Percentiles rank a stretch among this genome's conserved stretches.
Evolutionary conservation across 2,797 vertebrate species (phyloP).

Genomic region (Danio kyathit): DNA sequence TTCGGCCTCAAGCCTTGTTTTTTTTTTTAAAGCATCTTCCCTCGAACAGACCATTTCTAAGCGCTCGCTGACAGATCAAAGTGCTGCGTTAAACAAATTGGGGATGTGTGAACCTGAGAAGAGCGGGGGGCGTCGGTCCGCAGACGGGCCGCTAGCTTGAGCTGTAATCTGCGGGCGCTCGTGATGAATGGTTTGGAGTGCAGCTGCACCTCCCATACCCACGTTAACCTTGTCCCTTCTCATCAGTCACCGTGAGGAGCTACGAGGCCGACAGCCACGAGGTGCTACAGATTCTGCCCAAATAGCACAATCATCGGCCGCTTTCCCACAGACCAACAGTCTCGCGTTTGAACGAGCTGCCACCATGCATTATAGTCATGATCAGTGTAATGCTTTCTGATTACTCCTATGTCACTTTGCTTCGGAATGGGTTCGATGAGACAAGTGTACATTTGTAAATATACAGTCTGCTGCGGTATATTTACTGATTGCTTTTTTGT

Average conservation of each 20-base stretch:
- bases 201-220: slow-evolving; percentile 67
- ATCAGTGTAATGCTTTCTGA: slow-evolving; percentile 65
- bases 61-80: slow-evolving; percentile 56
- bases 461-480: slow-evolving; percentile 62
- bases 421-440: slow-evolving; percentile 55
- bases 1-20: background rate
- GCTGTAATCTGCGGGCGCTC: slow-evolving; percentile 46
- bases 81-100: slow-evolving; percentile 59
- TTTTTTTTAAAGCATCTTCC: slow-evolving; percentile 34
- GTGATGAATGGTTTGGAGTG: slow-evolving; percentile 68
- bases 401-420: slow-evolving; percentile 55
- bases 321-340: background rate
- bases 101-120: slow-evolving; percentile 35
- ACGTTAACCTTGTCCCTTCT: slow-evolving; percentile 77
- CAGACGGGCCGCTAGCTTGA: slow-evolving; percentile 32
- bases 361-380: slow-evolving; percentile 60
- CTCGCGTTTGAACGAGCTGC: slow-evolving; percentile 33
- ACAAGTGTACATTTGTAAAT: slow-evolving; percentile 64
- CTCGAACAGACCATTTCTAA: slow-evolving; percentile 34
- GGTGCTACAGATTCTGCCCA: slow-evolving; percentile 58
- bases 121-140: slow-evolving; percentile 8
- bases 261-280: slow-evolving; percentile 54
- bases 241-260: slow-evolving; percentile 72
- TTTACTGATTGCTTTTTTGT: slow-evolving; percentile 61
- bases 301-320: slow-evolving; percentile 52